Conservation (phyloP, 1,140 invertebrate genomes). For the Himalopsyche phryganea region DNA sequence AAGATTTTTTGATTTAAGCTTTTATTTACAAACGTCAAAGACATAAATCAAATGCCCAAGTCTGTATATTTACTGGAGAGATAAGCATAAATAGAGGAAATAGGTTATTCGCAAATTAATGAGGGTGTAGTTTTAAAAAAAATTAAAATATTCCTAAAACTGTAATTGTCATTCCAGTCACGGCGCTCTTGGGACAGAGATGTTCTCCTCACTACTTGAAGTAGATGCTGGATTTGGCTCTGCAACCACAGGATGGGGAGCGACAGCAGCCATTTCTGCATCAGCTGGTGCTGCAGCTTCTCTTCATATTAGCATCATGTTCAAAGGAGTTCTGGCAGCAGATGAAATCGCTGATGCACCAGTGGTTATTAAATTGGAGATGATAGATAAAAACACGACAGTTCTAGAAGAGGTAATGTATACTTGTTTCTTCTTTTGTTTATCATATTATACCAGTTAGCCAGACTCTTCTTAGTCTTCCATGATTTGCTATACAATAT, state of each 20-base stretch:
- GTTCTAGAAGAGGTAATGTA: conserved; percentile 71
- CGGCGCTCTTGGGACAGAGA: conserved; percentile 69
- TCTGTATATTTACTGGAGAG: too few relatives aligned
- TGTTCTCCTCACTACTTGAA: conserved; percentile 77
- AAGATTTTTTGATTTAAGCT: too few relatives aligned
- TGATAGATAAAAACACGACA: conserved; percentile 64
- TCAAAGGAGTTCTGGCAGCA: conserved; percentile 72
- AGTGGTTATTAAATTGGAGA: conserved; percentile 63
- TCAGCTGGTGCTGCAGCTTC: conserved; percentile 71
- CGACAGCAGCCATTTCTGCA: conserved; percentile 80
- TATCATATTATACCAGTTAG: too few relatives aligned
- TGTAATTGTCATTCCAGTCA: conserved; percentile 40
- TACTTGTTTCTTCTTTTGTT: too few relatives aligned
- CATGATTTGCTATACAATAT: too few relatives aligned
- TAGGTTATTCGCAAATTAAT: too few relatives aligned
- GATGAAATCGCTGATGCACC: conserved; percentile 64
- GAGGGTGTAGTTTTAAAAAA: too few relatives aligned
- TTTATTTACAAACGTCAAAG: too few relatives aligned
- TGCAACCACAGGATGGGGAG: conserved; percentile 78
- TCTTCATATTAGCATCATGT: conserved; percentile 75
- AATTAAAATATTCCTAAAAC: too few relatives aligned
- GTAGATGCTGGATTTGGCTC: conserved; percentile 55
- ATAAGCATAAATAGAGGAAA: too few relatives aligned
- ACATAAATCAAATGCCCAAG: too few relatives aligned
- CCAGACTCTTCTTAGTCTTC: too few relatives aligned